Evolutionary conservation across 1,140 invertebrate species (phyloP), one percentile per base, ranked within the genome.

Genomic region (Scaptomyza hsui): DNA sequence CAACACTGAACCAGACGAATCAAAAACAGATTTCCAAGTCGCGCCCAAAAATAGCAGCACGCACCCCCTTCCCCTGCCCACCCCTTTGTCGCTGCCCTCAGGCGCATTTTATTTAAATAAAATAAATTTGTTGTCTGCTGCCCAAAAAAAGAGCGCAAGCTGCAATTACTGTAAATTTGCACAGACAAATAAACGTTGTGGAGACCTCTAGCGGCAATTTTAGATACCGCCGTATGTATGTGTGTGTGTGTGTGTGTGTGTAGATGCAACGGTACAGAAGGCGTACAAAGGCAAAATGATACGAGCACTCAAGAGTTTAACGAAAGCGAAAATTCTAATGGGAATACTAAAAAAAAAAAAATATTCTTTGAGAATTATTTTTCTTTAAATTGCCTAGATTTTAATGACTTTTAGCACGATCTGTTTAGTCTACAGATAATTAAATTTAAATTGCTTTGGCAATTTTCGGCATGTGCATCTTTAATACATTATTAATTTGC

Each of bases 91-190:
- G 55, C 45, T 63, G 65, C 74, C 82, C 74, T 68, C 51, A 15
- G 61, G 74, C 65, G 55, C 67, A 88, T 86, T 86, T 59, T 70
- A 78, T 81, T 81, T 78, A 88, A 88, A 72, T 86, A 78, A 86
- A 86, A 88, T 86, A 88, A 72, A 86, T 86, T 88, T 78, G 74
- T 78, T 79, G 49, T 53, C 65, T 74, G 71, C 61, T 59, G 62
- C 45, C 59, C 57, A 45, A 29, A 45, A 68, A 47, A 48, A 47
- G 12, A 59, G 41, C 53, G 42, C 64, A 60, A 71, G 45, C 81
- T 70, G 81, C 72, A 73, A 80, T 83, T 83, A 83, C 72, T 69
- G 44, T 52, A 76, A 72, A 85, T 73, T 69, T 80, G 63, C 65
- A 59, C 55, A 61, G 44, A 51, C 77, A 70, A 80, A 85, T 67